These are phyloP conservation scores for Rapana venosa DNA, from an alignment of 2,888 invertebrate genomes.

Conservation along the genomic window DNA sequence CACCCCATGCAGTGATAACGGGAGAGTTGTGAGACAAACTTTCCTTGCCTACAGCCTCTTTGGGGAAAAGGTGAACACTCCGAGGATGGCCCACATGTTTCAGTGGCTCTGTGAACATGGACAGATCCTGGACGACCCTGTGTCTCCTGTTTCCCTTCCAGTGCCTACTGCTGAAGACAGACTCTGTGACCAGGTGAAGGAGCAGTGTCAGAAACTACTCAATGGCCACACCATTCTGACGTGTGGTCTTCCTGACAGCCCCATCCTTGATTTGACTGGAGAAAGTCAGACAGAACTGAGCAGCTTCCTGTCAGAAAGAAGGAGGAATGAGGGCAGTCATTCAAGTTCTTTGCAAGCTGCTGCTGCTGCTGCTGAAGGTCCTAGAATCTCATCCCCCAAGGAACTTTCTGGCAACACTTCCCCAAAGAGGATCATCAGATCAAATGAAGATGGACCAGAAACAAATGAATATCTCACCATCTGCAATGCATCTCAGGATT, in stretches of 20 bases:
- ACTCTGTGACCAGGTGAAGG: background rate
- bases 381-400: background rate
- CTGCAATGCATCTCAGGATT: background rate
- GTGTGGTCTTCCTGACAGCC: background rate
- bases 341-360: background rate
- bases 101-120: background rate
- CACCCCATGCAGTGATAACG: background rate
- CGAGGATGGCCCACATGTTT: background rate
- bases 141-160: background rate
- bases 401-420: background rate
- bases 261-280: background rate
- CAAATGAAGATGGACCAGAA: too few species aligned
- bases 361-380: background rate
- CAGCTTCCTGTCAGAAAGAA: background rate
- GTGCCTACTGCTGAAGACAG: background rate
- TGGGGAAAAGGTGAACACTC: conserved; percentile 23
- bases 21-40: background rate
- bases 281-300: background rate
- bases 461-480: too few species aligned
- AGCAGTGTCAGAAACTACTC: background rate
- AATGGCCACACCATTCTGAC: background rate
- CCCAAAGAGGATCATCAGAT: background rate
- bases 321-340: background rate
- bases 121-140: background rate
- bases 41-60: conserved; percentile 19